These are phyloP conservation scores for Synergus gifuensis DNA, from an alignment of 2,888 invertebrate genomes.

Conservation along the genomic window DNA sequence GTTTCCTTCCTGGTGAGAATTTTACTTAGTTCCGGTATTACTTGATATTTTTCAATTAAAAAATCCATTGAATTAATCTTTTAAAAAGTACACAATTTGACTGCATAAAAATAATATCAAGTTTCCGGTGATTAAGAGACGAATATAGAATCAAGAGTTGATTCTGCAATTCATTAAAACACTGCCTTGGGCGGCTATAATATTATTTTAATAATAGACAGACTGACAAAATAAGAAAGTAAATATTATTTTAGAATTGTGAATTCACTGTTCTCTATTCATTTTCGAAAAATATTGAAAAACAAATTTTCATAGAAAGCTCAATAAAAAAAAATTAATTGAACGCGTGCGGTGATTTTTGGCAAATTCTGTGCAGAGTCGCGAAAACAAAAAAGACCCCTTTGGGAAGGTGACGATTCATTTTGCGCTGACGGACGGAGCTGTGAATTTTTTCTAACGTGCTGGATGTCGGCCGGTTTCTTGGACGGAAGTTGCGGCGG, in stretches of 20 bases:
- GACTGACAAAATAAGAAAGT: no score
- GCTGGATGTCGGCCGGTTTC: constrained; percentile 94
- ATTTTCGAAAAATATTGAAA: not conserved
- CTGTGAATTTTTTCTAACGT: constrained; percentile 94
- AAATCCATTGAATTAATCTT: not conserved
- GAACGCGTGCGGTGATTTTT: constrained; percentile 33
- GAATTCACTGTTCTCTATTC: no score
- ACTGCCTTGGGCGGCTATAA: no score
- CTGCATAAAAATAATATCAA: not conserved
- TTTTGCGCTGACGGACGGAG: constrained; percentile 86
- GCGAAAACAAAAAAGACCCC: constrained; percentile 75
- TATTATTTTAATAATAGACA: no score
- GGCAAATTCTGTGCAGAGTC: constrained; percentile 72
- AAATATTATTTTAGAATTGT: no score
- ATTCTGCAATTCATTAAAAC: no score
- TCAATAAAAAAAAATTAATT: not conserved
- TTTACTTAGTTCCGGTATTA: not conserved
- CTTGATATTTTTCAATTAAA: not conserved
- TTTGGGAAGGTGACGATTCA: constrained; percentile 79
- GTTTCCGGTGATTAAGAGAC: not conserved
- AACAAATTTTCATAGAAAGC: not conserved
- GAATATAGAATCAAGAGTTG: no score
- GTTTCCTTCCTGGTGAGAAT: not conserved
- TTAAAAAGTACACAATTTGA: no score
- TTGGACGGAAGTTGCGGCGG: constrained; percentile 91